Evolutionary conservation across 2,797 vertebrate species (phyloP), one percentile per base, ranked within the genome.

Genomic region (Gastrophryne carolinensis): DNA sequence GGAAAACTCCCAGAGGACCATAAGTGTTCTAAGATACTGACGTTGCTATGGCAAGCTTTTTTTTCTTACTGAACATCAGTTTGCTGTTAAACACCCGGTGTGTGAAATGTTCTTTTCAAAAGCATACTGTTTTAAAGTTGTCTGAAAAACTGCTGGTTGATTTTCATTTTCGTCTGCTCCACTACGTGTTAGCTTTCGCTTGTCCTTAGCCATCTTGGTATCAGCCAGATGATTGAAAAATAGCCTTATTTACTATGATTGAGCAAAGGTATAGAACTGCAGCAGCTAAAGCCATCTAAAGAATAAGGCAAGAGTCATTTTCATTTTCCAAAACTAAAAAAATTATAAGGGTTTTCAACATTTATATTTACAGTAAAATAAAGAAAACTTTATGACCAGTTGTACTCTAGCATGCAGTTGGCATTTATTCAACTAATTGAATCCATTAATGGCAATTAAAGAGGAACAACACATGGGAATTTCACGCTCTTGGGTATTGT

Each of bases 41-140:
- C 57, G 74, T 77, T 77, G 47, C 74, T 52, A 77, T 77, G 57
- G 60, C 50, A 65, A 50, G 39, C 26, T 23, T 74, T 30, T 30
- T 58, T 71, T 34, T 60, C 50, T 37, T 52, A 58, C 21, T 19
- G 41, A 61, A 75, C 50, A 61, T 67, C 57, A 61, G 15, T 35
- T 73, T 63, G 56, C 13, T 53, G 26, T 54, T 67, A 63, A 54
- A 64, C n/a, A 61, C 26, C 23, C 23, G 34, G 39, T 50, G 53
- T 50, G 52, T 58, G 47, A 35, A 54, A 11, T 52, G n/a, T 34
- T 49, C 7, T 58, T 63, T 19, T 49, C 9, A 49, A 61, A 47
- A 7, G 29, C 68, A 35, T 54, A 23, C 17, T 15, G 30, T 67
- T 39, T 37, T 24, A 13, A 34, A 52, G 23, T 15, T 5, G 15